Conservation (phyloP, 1,140 invertebrate species). For the Hylaeus anthracinus region DNA sequence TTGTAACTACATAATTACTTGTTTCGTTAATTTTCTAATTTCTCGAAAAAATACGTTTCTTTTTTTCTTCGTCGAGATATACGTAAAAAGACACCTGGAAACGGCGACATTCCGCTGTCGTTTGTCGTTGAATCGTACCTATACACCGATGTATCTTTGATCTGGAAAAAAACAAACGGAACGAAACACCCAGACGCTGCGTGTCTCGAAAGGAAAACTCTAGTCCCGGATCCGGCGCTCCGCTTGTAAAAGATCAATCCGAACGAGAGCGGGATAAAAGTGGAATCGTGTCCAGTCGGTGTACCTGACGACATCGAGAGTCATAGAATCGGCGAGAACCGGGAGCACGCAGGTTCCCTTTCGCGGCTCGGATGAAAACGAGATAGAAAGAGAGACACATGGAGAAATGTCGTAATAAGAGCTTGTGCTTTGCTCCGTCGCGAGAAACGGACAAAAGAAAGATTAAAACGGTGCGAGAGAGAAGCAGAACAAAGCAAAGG, state of each 20-base stretch:
- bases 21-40: too few relatives aligned
- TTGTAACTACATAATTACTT: too few relatives aligned
- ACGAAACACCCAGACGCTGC: not conserved
- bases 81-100: not conserved
- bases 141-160: not conserved
- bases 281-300: not conserved
- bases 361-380: not conserved
- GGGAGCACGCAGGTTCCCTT: slow-evolving; percentile 11
- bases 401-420: slow-evolving; percentile 36
- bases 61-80: too few relatives aligned
- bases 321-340: not conserved
- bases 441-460: not conserved
- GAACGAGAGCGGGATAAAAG: not conserved
- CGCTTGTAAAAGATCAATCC: not conserved
- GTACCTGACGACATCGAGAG: not conserved
- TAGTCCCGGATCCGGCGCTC: not conserved
- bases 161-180: not conserved
- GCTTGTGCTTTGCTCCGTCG: slow-evolving; percentile 13
- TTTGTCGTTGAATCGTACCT: too few relatives aligned
- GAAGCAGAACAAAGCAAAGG: slow-evolving; percentile 16
- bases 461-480: not conserved
- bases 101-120: not conserved
- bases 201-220: not conserved
- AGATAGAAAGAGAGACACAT: not conserved
- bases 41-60: too few relatives aligned